Evolutionary conservation across 2,797 vertebrate genomes (phyloP).

Genomic region (Poliocrania exsul): DNA sequence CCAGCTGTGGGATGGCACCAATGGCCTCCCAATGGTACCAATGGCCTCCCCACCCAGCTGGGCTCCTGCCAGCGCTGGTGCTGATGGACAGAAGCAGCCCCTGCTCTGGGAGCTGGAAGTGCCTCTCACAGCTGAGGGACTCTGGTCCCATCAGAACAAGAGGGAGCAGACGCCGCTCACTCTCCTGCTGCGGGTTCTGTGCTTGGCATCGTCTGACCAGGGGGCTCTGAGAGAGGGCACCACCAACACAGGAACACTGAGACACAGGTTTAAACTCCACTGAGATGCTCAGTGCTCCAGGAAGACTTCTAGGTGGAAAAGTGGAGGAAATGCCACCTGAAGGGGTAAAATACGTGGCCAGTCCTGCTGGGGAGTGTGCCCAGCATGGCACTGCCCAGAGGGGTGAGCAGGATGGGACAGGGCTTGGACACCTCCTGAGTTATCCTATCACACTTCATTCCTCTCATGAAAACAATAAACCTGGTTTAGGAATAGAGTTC

Average conservation of each 20-base stretch:
- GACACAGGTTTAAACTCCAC: background rate
- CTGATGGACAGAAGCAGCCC: background rate
- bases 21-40: background rate
- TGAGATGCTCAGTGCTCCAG: background rate
- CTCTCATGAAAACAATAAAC: background rate
- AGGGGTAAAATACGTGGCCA: rapidly evolving
- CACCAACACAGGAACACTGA: background rate
- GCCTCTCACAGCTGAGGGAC: slow-evolving; percentile 34
- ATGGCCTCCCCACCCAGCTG: background rate
- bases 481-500: background rate
- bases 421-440: rapidly evolving
- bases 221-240: background rate
- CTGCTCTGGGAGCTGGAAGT: background rate
- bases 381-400: rapidly evolving
- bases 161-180: background rate
- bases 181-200: background rate
- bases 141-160: background rate
- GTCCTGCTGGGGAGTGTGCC: background rate
- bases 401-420: rapidly evolving
- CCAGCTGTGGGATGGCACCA: background rate
- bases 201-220: background rate
- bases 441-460: background rate
- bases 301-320: background rate
- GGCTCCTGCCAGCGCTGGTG: background rate
- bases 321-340: background rate